Evolutionary conservation across 2,797 vertebrate species (phyloP).

Genomic region (Mus caroli): DNA sequence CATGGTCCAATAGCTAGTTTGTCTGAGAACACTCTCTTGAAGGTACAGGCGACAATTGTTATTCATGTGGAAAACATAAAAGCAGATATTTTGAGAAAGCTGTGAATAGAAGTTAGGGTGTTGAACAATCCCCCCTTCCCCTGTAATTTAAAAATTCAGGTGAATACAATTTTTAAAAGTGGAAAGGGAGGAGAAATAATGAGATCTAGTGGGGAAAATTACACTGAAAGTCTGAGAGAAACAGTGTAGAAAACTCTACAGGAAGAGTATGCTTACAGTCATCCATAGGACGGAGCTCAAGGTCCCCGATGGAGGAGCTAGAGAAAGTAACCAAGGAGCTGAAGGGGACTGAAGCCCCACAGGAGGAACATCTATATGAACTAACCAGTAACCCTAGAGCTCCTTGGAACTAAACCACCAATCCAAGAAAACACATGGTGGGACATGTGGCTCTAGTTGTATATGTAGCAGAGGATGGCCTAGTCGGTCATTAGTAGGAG

Average conservation of each 20-base stretch:
- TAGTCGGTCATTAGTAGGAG: too few species aligned
- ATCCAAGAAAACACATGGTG: too few species aligned
- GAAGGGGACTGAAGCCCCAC: too few species aligned
- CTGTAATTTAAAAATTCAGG: background rate
- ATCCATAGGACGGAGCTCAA: too few species aligned
- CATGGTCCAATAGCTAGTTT: background rate
- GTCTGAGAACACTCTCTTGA: background rate
- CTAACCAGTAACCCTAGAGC: too few species aligned
- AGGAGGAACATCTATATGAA: too few species aligned
- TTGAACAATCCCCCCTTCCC: background rate
- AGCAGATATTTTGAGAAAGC: background rate
- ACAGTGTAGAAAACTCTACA: background rate
- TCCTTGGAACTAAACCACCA: too few species aligned
- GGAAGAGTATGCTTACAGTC: too few species aligned
- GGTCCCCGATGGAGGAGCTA: too few species aligned
- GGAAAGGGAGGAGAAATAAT: background rate
- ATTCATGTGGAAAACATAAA: background rate
- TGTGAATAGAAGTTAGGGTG: slow-evolving; percentile 2
- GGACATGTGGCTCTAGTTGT: too few species aligned
- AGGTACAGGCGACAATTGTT: background rate
- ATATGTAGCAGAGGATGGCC: too few species aligned
- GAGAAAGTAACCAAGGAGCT: too few species aligned
- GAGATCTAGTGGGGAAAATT: background rate
- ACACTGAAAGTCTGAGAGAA: background rate
- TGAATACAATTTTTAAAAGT: background rate